Conservation (phyloP, 1,140 invertebrate genomes). For the Charaxes varanes region DNA sequence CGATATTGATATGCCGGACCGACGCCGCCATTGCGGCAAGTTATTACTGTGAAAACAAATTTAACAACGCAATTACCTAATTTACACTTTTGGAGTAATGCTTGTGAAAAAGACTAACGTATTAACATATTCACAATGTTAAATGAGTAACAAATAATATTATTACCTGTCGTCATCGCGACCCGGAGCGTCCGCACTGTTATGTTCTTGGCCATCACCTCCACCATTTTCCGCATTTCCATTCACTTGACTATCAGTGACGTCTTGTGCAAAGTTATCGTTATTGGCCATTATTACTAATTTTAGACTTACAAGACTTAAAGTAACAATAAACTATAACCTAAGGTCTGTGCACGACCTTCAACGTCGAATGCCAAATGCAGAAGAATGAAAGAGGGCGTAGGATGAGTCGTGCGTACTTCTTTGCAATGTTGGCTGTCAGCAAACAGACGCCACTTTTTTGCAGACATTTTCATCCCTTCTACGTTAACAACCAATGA, state of each 20-base stretch:
- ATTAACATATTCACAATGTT: constrained; percentile 7
- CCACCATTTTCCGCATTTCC: constrained; percentile 77
- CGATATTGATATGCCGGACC: constrained; percentile 59
- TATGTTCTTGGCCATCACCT: constrained; percentile 77
- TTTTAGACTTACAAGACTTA: constrained; percentile 54
- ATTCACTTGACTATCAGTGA: constrained; percentile 76
- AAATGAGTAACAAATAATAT: constrained; percentile 22
- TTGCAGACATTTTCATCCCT: constrained; percentile 40
- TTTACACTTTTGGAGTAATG: constrained; percentile 8
- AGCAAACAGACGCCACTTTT: constrained; percentile 51
- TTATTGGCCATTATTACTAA: constrained; percentile 67
- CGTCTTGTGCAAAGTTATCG: constrained; percentile 83
- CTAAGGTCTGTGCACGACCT: constrained; percentile 66
- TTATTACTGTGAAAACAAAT: constrained; percentile 42
- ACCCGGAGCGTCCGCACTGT: constrained; percentile 78
- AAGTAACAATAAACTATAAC: constrained; percentile 65
- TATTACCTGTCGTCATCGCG: constrained; percentile 84
- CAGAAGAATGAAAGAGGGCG: constrained; percentile 63
- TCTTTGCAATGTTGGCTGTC: constrained; percentile 46
- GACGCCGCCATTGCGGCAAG: constrained; percentile 62
- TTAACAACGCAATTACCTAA: constrained; percentile 25
- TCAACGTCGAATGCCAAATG: constrained; percentile 69
- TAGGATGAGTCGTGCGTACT: constrained; percentile 63
- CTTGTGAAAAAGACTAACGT: constrained; percentile 3
- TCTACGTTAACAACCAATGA: constrained; percentile 44